Percentiles rank a stretch among this genome's conserved stretches.
These are phyloP conservation scores for Platycheirus albimanus DNA, from an alignment of 2,888 invertebrate genomes.

Conservation along the genomic window DNA sequence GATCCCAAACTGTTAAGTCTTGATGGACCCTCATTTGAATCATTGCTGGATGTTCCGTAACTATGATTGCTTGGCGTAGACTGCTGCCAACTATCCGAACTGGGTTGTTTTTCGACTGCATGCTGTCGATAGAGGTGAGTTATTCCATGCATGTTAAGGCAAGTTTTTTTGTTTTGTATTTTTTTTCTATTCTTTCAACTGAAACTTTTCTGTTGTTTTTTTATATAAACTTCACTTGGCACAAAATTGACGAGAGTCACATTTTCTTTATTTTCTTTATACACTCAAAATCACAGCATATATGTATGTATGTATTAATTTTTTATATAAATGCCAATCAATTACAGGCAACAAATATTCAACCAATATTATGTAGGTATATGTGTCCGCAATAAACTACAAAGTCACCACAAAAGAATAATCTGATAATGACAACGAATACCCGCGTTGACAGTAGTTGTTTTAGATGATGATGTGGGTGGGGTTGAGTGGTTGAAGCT, in stretches of 20 bases:
- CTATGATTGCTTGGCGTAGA: slow-evolving; percentile 73
- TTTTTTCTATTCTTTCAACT: neutral
- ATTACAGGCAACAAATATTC: slow-evolving; percentile 28
- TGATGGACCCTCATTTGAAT: slow-evolving; percentile 73
- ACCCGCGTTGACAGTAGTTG: slow-evolving; percentile 66
- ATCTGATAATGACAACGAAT: slow-evolving; percentile 49
- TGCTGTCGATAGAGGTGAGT: slow-evolving; percentile 83
- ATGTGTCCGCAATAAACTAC: slow-evolving; percentile 7
- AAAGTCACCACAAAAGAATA: slow-evolving; percentile 15
- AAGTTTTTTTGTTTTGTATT: slow-evolving; percentile 29
- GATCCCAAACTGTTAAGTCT: slow-evolving; percentile 80
- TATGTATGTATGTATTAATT: too few relatives aligned
- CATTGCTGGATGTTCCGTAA: slow-evolving; percentile 76
- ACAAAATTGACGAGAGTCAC: slow-evolving; percentile 61
- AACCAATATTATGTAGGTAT: too few relatives aligned
- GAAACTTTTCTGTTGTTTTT: slow-evolving; percentile 1
- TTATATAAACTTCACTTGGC: slow-evolving; percentile 74
- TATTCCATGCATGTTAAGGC: slow-evolving; percentile 81
- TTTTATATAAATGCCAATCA: neutral
- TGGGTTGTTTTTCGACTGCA: slow-evolving; percentile 83
- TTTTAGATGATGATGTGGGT: slow-evolving; percentile 71
- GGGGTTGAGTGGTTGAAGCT: slow-evolving; percentile 31
- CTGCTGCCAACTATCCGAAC: slow-evolving; percentile 83
- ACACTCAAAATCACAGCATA: slow-evolving; percentile 8
- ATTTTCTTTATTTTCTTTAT: slow-evolving; percentile 45